Evolutionary conservation across 2,888 invertebrate genomes (phyloP).

Genomic region (Lasioglossum figueresi): DNA sequence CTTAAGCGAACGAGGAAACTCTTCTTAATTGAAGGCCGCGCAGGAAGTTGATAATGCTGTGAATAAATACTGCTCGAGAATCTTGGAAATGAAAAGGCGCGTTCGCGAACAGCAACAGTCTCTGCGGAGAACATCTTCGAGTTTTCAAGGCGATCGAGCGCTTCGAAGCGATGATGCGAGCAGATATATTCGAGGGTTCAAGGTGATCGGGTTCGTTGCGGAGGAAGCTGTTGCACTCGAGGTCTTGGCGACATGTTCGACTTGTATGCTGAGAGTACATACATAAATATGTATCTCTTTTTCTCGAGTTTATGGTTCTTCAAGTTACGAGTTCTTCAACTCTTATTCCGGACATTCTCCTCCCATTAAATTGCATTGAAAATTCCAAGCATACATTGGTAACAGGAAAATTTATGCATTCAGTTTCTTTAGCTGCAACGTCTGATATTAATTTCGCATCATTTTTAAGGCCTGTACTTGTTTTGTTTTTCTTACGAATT

Average conservation of each 20-base stretch:
- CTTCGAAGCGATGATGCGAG: background rate
- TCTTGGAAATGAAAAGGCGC: background rate
- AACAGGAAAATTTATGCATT: too few species aligned
- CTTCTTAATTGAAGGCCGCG: background rate
- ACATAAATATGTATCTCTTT: too few species aligned
- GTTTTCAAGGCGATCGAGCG: slow-evolving; percentile 10
- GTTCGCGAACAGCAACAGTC: background rate
- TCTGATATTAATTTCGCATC: too few species aligned
- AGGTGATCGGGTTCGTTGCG: background rate
- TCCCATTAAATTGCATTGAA: too few species aligned
- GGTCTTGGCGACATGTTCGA: background rate
- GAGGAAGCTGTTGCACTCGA: background rate
- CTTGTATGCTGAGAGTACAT: background rate
- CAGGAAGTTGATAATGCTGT: background rate
- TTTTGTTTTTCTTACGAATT: too few species aligned
- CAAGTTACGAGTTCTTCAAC: too few species aligned
- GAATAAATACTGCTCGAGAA: background rate
- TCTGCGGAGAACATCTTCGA: background rate
- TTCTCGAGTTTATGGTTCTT: too few species aligned
- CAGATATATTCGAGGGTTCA: background rate
- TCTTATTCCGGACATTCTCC: too few species aligned
- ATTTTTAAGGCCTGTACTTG: too few species aligned
- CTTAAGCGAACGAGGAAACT: background rate
- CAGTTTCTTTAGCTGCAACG: too few species aligned
- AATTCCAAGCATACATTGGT: too few species aligned